Evolutionary conservation across 2,113 vertebrate species (phyloP), one percentile per base, ranked within the genome.

Genomic region (Corapipo altera): DNA sequence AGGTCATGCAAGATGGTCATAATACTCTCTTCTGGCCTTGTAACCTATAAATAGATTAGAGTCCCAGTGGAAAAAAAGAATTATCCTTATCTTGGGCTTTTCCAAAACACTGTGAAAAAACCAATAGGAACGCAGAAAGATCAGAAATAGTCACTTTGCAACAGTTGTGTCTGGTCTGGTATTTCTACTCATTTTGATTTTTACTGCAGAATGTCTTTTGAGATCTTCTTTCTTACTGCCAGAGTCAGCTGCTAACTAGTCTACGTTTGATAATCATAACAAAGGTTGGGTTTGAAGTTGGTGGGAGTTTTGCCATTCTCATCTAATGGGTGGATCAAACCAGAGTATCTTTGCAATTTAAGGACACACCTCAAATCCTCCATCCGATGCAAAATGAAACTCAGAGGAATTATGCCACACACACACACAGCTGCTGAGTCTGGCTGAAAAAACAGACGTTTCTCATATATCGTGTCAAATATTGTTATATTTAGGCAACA

Each of bases 331-430:
- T 80, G 75, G 69, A 77, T 91, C 67, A 84, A 71, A 59, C 78
- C 75, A 71, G n/a, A 76, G 21, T 37, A 57, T 61, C 23, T 82
- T 73, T 66, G 58, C 46, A 76, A n/a, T 88, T 62, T 39, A 73
- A 73, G 67, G 89, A 93, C 72, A 80, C 79, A 57, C 82, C 85
- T 95, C 82, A 51, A 88, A 93, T 90, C 85, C 75, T 61, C 64
- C 17, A 8, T 71, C 48, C 5, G 0, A 3, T 59, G 23, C 37
- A 37, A 66, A 86, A 44, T 80, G 75, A 77, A 83, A 77, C 79
- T 70, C 1, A 0, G 12, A 37, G 39, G 64, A 80, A 64, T 89
- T 74, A n/a, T 14, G 39, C 69, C 88, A 57, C 85, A 80, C 46
- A 52, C 44, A 30, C 51, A 49, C 49, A 20, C 27, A 79, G 1